A percentile compares a stretch with the other conserved stretches of the same genome.
phyloP scores from a whole-genome alignment of 2,888 invertebrate genomes.

The Anagyrus pseudococci region DNA sequence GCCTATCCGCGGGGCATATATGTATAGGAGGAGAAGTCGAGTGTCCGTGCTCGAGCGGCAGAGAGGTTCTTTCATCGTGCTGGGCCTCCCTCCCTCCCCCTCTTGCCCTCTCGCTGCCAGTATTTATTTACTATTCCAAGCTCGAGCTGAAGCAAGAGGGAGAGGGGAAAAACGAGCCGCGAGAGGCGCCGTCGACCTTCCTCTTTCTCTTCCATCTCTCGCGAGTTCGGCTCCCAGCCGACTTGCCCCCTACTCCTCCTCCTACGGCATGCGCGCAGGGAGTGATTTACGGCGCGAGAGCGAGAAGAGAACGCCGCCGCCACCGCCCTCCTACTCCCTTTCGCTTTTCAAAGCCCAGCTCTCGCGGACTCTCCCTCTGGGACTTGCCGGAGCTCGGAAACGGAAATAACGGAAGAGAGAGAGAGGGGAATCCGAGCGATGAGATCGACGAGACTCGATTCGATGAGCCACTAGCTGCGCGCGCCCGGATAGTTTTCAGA shows the following conservation, averaged over 20 bases:
- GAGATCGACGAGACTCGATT: too few relatives aligned
- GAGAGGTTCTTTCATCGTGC: too few relatives aligned
- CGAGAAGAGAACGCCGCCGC: constrained; percentile 43
- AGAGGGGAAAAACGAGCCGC: constrained; percentile 25
- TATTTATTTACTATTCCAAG: constrained; percentile 42
- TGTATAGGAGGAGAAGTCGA: not conserved
- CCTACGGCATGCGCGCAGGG: constrained; percentile 33
- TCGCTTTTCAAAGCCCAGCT: constrained; percentile 24
- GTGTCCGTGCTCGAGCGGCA: not conserved
- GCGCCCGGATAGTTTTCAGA: not conserved
- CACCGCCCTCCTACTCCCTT: constrained; percentile 32
- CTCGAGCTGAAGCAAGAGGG: too few relatives aligned
- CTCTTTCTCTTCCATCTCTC: constrained; percentile 20
- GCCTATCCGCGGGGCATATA: too few relatives aligned
- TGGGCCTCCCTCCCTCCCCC: not conserved
- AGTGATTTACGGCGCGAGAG: constrained; percentile 47
- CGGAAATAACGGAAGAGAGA: constrained; percentile 14
- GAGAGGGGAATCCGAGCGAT: too few relatives aligned
- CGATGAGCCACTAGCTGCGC: too few relatives aligned
- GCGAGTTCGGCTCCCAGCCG: not conserved
- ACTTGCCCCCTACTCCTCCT: constrained; percentile 6
- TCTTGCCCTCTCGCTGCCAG: constrained; percentile 3
- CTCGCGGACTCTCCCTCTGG: not conserved
- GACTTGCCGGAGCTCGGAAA: constrained; percentile 6
- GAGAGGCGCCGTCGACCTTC: constrained; percentile 26